phyloP scores from a whole-genome alignment of 2,797 vertebrate species.

The Smutsia gigantea region DNA sequence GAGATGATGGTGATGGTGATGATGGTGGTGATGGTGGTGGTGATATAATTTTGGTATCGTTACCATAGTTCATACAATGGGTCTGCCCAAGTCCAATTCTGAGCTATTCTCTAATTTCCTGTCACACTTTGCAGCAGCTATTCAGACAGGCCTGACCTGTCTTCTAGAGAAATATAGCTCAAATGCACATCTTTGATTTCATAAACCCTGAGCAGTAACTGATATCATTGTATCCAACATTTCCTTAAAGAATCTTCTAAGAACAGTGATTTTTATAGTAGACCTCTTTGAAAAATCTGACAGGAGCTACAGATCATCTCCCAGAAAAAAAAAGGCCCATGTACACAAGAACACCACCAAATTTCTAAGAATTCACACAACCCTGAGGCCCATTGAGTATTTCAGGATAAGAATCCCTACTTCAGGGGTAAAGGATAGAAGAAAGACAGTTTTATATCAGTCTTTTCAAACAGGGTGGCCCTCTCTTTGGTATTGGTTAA shows the following conservation, averaged over 20 bases:
- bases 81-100: not conserved
- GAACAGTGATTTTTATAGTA: not conserved
- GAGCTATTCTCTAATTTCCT: not conserved
- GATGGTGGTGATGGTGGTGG: not conserved
- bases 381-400: not conserved
- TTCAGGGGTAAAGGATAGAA: not conserved
- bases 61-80: not conserved
- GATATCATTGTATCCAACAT: not conserved
- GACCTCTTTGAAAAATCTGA: constrained; percentile 1
- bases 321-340: not conserved
- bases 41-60: not conserved
- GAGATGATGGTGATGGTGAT: not conserved
- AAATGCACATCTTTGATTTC: not conserved
- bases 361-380: not conserved
- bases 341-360: not conserved
- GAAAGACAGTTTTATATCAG: not conserved
- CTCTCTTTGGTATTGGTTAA: not conserved
- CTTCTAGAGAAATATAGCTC: not conserved
- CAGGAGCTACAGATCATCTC: not conserved
- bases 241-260: not conserved
- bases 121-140: not conserved
- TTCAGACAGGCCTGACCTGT: not conserved
- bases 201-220: not conserved
- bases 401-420: not conserved
- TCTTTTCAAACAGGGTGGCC: not conserved